Percentiles rank a stretch among this genome's conserved stretches.
These are phyloP conservation scores for Reinhardtius hippoglossoides DNA, from an alignment of 2,113 vertebrate genomes.

Conservation along the genomic window DNA sequence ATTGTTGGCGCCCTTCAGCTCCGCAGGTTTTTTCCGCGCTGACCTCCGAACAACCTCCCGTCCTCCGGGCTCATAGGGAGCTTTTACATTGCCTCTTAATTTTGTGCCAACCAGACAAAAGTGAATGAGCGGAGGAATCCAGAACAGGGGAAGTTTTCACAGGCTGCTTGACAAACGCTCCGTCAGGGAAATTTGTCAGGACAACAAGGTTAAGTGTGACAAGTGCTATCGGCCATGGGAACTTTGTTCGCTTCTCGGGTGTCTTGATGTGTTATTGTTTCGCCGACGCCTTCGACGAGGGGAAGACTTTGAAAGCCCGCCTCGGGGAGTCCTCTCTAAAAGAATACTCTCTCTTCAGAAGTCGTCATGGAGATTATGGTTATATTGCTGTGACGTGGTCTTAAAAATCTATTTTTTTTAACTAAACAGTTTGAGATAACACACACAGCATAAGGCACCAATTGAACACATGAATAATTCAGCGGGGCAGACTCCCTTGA, in stretches of 20 bases:
- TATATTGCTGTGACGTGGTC: constrained; percentile 46
- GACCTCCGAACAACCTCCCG: constrained; percentile 75
- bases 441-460: constrained; percentile 55
- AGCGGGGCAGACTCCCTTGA: constrained; percentile 49
- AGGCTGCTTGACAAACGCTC: constrained; percentile 48
- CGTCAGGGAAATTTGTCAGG: constrained; percentile 68
- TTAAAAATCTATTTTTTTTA: constrained; percentile 63
- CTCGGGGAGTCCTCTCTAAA: constrained; percentile 47
- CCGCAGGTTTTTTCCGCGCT: constrained; percentile 65
- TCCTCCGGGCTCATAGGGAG: constrained; percentile 53
- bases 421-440: constrained; percentile 71
- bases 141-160: constrained; percentile 60
- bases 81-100: constrained; percentile 64
- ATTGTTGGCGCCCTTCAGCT: constrained; percentile 67
- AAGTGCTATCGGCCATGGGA: constrained; percentile 72
- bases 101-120: constrained; percentile 66
- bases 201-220: constrained; percentile 77
- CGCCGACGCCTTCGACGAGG: constrained; percentile 47
- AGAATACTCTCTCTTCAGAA: constrained; percentile 43
- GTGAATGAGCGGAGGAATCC: constrained; percentile 45
- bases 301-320: constrained; percentile 47
- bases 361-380: constrained; percentile 59
- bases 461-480: constrained; percentile 69
- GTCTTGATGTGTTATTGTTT: constrained; percentile 75
- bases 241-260: constrained; percentile 63